Evolutionary conservation across 2,888 invertebrate genomes (phyloP), one percentile per base, ranked within the genome.

Genomic region (Cantharis rufa): DNA sequence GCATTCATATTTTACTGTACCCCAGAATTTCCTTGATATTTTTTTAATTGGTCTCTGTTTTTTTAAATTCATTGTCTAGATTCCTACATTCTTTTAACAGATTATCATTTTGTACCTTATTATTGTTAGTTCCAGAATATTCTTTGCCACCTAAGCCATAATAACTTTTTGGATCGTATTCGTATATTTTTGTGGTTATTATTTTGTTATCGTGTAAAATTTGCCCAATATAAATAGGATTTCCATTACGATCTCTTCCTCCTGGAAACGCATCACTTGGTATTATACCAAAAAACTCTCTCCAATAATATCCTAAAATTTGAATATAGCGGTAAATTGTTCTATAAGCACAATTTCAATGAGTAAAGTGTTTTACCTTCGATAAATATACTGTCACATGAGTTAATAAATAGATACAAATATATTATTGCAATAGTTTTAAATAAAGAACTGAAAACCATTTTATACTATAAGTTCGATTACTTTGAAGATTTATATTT

Each of bases 291-390:
- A 13, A n/a, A 48, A 21, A 73, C 3, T 73, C 73, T 62, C 69
- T 21, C 73, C 73, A 73, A 24, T 73, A 73, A 48, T 73, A 73
- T 11, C 73, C 73, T 73, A 27, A 16, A 21, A 69, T 69, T 48
- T 24, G 5, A 24, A 24, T 7, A 24, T 24, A 24, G 24, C 21
- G 7, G 21, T 21, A 24, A 24, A 9, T 9, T 7, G 7, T 24
- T 21, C 1, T 21, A 5, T 5, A 21, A 24, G 4, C 1, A 7
- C 48, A 9, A 48, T n/a, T 7, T 1, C 9, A 27, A 28, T 28
- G 10, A 10, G 10, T n/a, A 48, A 48, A 48, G 1, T 2, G 7
- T 48, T n/a, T 7, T 48, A 48, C 48, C 48, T 48, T n/a, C 9
- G 7, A n/a, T n/a, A n/a, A 7, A 7, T 48, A 7, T n/a, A n/a